phyloP scores from a whole-genome alignment of 1,140 invertebrate species.

The Ooceraea biroi region DNA sequence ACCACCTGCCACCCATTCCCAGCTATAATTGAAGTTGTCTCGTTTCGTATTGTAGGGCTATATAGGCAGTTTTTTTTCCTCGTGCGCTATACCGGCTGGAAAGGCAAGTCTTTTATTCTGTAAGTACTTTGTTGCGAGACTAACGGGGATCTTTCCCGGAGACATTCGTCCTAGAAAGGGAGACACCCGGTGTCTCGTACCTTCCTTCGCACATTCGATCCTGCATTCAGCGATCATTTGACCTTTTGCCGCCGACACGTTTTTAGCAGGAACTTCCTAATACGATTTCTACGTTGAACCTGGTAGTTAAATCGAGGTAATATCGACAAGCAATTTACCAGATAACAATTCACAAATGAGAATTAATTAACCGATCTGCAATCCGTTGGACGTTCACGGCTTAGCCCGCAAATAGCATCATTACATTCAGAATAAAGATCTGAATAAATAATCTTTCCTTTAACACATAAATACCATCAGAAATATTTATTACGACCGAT shows the following conservation, averaged over 20 bases:
- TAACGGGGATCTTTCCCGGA: conserved; percentile 22
- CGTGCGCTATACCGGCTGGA: conserved; percentile 1
- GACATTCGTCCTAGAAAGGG: conserved; percentile 13
- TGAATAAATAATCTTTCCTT: background rate
- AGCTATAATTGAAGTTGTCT: conserved; percentile 63
- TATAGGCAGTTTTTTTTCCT: conserved; percentile 44
- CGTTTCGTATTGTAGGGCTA: conserved; percentile 60
- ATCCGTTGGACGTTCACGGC: conserved; percentile 3
- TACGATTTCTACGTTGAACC: conserved; percentile 43
- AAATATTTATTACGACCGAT: background rate
- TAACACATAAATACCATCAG: no score
- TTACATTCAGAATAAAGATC: background rate
- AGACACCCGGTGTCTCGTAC: background rate
- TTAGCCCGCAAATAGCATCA: background rate
- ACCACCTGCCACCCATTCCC: conserved; percentile 63
- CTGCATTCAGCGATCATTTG: conserved; percentile 53
- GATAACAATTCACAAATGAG: conserved; percentile 15
- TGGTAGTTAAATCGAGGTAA: conserved; percentile 40
- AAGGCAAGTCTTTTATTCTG: conserved; percentile 55
- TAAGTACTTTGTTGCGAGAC: conserved; percentile 48
- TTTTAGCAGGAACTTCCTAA: conserved; percentile 55
- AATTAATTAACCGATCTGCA: conserved; percentile 46
- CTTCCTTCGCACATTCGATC: conserved; percentile 24
- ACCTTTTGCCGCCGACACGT: conserved; percentile 48
- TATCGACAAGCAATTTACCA: conserved; percentile 52